A percentile compares a stretch with the other conserved stretches of the same genome.
Conservation (phyloP, 2,113 vertebrate species). For the Eolophus roseicapilla region DNA sequence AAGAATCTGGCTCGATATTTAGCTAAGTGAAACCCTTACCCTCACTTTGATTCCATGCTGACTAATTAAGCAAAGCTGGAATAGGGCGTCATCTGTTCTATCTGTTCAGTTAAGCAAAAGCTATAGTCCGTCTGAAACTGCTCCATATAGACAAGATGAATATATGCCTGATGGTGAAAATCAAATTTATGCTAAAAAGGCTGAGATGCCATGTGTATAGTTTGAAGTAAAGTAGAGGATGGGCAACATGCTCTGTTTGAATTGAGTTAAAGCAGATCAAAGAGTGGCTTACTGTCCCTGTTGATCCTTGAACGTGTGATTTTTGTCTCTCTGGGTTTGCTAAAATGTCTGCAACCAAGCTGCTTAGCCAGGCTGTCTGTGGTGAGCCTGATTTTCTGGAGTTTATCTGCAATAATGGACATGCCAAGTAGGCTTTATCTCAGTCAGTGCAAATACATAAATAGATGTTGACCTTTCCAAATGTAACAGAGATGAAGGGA, state of each 20-base stretch:
- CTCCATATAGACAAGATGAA: background rate
- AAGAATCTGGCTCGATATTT: background rate
- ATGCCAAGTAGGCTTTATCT: background rate
- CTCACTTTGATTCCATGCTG: background rate
- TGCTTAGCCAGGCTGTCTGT: background rate
- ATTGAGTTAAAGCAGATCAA: background rate
- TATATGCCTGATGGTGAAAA: background rate
- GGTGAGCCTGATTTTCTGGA: background rate
- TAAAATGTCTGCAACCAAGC: background rate
- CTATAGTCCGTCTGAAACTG: background rate
- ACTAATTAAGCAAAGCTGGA: background rate
- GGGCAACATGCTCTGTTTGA: background rate
- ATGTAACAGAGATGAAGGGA: background rate
- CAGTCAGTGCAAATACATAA: background rate
- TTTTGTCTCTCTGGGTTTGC: background rate
- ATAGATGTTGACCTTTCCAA: conserved; percentile 1
- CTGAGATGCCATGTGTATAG: background rate
- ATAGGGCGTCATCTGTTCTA: background rate
- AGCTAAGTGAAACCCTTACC: background rate
- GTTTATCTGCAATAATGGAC: background rate
- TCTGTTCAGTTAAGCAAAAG: background rate
- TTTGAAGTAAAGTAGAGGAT: background rate
- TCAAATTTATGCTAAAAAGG: background rate
- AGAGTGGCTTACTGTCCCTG: background rate
- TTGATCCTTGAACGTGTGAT: background rate